Base-by-base conservation (phyloP, 2,797 vertebrate species). In the Acanthornis magna region DNA sequence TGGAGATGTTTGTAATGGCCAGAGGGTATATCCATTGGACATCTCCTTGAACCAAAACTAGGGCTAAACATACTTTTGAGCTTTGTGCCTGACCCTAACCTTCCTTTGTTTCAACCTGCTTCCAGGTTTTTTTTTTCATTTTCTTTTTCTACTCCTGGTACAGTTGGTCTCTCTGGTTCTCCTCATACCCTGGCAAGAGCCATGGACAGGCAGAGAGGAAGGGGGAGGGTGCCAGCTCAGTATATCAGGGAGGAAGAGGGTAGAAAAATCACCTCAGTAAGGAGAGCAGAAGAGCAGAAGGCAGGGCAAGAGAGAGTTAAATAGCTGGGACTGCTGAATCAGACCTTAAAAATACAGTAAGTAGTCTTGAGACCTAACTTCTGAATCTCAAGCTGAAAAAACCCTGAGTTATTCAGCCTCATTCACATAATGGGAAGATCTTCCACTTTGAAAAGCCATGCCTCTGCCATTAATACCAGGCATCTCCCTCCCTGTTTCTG, bases 371-470 rank as follows among this genome's bases (percentile, higher is more conserved):
- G 65, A 88, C 23, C 54, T 65, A 42, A 60, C 54, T 91, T 88
- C 36, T 51, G 74, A 91, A 82, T 71, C 27, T 54, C 23, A 61
- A 88, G 27, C 42, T 91, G 57, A 86, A 85, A 91, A 90, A 82
- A 5, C 4, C 48, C 34, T 42, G n/a, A 73, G 30, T 90, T 91
- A 87, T 63, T 88, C 83, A 91, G 38, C 17, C 60, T 61, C 2
- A 13, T 84, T 94, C 89, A 65, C 50, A 85, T 51, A 68, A 77
- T 72, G 67, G 79, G 78, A 96, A 91, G 73, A 95, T 76, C 43
- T 91, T 85, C 43, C 45, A 48, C 63, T 93, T 87, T 42, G 45
- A 82, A 82, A 89, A 91, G 65, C 45, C 32, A 51, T 77, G 36
- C 47, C 74, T 85, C 71, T 79, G 34, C 26, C 40, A 62, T 65